A percentile compares a stretch with the other conserved stretches of the same genome.
phyloP scores from a whole-genome alignment of 2,113 vertebrate species.

The Macrotus californicus region DNA sequence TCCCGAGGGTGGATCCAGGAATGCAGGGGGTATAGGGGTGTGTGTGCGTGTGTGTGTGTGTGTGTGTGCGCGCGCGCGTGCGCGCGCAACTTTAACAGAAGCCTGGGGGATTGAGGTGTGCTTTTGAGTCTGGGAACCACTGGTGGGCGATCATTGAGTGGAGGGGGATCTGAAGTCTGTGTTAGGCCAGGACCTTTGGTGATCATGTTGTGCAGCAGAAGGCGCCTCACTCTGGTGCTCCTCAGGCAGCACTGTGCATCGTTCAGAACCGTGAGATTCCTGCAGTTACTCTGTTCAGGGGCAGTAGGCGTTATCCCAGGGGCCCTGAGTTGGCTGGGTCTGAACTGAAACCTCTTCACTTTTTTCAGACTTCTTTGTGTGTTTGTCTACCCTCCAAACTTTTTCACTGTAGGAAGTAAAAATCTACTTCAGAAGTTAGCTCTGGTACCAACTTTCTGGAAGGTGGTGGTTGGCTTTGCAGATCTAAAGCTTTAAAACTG shows the following conservation, averaged over 20 bases:
- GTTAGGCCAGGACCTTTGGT: not conserved
- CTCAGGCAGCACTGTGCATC: not conserved
- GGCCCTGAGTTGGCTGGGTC: not conserved
- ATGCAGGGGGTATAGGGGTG: not conserved
- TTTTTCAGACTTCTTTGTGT: not conserved
- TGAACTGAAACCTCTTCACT: not conserved
- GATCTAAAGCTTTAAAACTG: not conserved
- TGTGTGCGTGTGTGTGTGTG: too few species aligned
- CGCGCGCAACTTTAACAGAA: not conserved
- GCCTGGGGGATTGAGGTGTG: not conserved
- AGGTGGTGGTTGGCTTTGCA: not conserved
- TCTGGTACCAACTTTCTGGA: not conserved
- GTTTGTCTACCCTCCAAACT: not conserved
- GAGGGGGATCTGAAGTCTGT: not conserved
- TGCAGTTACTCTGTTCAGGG: not conserved
- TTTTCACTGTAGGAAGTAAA: not conserved
- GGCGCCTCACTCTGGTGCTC: not conserved
- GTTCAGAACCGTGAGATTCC: not conserved
- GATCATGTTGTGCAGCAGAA: not conserved
- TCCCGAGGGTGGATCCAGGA: not conserved
- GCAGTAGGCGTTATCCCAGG: not conserved
- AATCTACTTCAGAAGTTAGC: not conserved
- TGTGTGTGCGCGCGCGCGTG: rapidly evolving
- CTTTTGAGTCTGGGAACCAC: not conserved
- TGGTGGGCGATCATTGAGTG: not conserved